Conservation (phyloP, 2,797 vertebrate genomes). For the Dipus sagitta region DNA sequence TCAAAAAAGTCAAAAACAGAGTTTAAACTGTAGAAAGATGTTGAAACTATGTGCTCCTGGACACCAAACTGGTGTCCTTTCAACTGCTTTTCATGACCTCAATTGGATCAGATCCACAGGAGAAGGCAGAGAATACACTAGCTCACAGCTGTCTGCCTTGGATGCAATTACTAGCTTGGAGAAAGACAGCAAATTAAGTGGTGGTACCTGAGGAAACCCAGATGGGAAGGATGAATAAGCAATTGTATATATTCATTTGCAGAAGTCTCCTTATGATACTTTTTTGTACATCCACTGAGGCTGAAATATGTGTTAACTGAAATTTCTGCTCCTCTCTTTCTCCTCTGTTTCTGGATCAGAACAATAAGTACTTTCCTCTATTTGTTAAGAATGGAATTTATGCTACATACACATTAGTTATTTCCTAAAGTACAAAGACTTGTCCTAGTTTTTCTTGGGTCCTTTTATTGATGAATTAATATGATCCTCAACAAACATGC, state of each 20-base stretch:
- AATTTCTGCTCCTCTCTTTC: background rate
- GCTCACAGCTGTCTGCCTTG: background rate
- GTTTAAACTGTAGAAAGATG: background rate
- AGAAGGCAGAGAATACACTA: background rate
- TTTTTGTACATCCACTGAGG: background rate
- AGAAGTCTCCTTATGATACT: background rate
- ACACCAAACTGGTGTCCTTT: background rate
- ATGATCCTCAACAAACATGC: background rate
- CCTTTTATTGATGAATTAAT: background rate
- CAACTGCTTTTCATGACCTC: background rate
- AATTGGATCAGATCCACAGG: background rate
- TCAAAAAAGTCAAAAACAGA: background rate
- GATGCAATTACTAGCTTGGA: background rate
- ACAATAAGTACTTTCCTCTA: background rate
- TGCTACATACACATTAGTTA: conserved; percentile 14
- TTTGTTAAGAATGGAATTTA: background rate
- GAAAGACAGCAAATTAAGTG: background rate
- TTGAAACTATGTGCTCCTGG: background rate
- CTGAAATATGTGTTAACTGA: background rate
- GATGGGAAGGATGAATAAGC: conserved; percentile 21
- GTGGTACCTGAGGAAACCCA: background rate
- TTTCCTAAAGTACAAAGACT: background rate
- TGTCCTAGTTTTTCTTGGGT: background rate
- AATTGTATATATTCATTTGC: background rate
- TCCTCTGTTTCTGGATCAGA: background rate